phyloP scores from a whole-genome alignment of 2,797 vertebrate genomes.

The Thripadectes ignobilis region DNA sequence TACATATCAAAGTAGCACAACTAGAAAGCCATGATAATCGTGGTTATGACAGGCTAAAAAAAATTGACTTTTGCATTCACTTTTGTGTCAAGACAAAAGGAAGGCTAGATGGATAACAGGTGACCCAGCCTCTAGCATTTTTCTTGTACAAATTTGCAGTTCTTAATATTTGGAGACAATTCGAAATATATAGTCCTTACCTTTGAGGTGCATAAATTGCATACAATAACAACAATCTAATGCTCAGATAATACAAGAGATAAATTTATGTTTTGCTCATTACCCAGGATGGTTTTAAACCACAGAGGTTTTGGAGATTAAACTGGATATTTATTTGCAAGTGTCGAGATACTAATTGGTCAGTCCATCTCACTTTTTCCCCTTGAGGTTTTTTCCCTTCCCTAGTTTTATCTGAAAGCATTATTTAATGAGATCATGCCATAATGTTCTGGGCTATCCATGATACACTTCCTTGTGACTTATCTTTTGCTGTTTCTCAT shows the following conservation, averaged over 20 bases:
- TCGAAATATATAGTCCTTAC: not conserved
- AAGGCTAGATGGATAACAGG: not conserved
- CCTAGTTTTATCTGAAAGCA: not conserved
- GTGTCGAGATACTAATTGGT: not conserved
- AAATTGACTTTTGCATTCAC: not conserved
- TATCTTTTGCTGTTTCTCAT: not conserved
- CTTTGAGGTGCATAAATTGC: not conserved
- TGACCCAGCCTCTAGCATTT: not conserved
- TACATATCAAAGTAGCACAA: not conserved
- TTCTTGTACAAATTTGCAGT: not conserved
- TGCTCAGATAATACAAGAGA: not conserved
- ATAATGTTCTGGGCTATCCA: not conserved
- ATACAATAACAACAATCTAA: not conserved
- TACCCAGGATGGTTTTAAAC: not conserved
- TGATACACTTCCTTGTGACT: not conserved
- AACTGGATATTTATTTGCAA: not conserved
- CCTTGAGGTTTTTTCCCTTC: not conserved
- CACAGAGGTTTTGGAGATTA: not conserved
- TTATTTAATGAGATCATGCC: not conserved
- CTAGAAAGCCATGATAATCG: not conserved
- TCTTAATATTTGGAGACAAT: not conserved
- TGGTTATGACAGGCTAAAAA: not conserved
- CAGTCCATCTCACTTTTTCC: not conserved
- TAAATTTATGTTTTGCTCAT: not conserved
- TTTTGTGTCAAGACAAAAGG: not conserved